These are phyloP conservation scores for Pseudopipra pipra DNA, from an alignment of 2,113 vertebrate species.

Conservation along the genomic window DNA sequence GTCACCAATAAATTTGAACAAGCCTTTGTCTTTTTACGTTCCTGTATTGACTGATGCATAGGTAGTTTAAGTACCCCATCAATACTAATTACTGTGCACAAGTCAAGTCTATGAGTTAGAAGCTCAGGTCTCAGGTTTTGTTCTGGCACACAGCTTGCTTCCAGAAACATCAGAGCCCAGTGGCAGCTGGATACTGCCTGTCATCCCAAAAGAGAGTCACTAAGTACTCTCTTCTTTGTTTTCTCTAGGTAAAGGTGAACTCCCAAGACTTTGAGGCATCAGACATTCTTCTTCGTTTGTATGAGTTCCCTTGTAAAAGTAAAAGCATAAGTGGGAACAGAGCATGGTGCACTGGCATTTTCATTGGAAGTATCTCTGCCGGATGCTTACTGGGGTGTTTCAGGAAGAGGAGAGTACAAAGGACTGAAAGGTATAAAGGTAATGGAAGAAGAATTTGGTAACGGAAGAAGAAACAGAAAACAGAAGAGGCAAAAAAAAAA, in stretches of 20 bases:
- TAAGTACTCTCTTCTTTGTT: background rate
- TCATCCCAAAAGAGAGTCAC: background rate
- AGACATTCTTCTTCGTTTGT: background rate
- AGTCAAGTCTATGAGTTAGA: background rate
- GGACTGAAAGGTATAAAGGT: background rate
- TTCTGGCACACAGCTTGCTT: background rate
- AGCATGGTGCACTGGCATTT: background rate
- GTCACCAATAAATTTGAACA: conserved; percentile 9
- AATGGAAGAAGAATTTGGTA: background rate
- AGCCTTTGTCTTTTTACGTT: background rate
- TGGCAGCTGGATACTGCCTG: background rate
- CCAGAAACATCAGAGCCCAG: background rate
- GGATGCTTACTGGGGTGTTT: background rate
- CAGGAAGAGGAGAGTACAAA: background rate
- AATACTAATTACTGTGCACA: conserved; percentile 19
- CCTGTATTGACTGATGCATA: background rate
- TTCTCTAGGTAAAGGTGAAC: background rate
- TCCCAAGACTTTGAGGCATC: background rate
- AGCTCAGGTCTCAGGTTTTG: background rate
- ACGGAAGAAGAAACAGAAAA: background rate
- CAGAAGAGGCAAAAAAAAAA: background rate
- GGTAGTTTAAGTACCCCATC: conserved; percentile 15
- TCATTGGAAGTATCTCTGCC: background rate
- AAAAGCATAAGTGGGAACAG: background rate
- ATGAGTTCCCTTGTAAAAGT: background rate